Evolutionary conservation across 2,888 invertebrate genomes (phyloP), one percentile per base, ranked within the genome.

Genomic region (Tridacna gigas): DNA sequence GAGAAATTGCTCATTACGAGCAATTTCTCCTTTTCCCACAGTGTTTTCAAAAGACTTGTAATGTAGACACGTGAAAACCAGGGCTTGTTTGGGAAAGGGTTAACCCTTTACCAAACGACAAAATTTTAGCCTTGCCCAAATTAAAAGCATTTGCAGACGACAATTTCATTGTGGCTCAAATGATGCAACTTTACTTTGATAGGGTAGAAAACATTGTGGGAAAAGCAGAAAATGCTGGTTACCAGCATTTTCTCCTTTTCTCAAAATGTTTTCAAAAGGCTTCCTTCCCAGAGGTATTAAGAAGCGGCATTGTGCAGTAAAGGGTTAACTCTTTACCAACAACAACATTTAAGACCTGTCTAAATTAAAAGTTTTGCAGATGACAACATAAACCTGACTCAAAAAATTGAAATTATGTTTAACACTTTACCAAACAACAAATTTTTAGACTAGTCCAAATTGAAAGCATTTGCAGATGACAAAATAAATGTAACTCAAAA

Each of bases 11-110:
- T 15, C 22, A 63, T 63, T 63, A 63, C n/a, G 63, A 63, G 63
- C 12, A 63, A 63, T n/a, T 63, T 63, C 63, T 63, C 63, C 63
- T 22, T 63, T 63, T 63, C 13, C n/a, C 63, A 63, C 63, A 51
- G 15, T 51, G 51, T 51, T 51, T 51, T 51, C 51, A 51, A 51
- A 51, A 51, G 12, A 51, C 15, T 11, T 51, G 11, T 51, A 15
- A 11, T 51, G 51, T 15, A 51, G 51, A 51, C 12, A 15, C 51
- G 15, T 20, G 1, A 56, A 15, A 56, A 56, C 3, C 20, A 3
- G 1, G 20, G 2, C 56, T n/a, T n/a, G 3, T 56, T 56, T 15
- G 15, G 56, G 3, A 56, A 56, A 56, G 20, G 11, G 11, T 56
- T 56, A 56, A 56, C 18, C 9, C 20, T 3, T 20, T 20, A 56